phyloP scores from a whole-genome alignment of 2,113 vertebrate genomes.

The Centrocercus urophasianus region DNA sequence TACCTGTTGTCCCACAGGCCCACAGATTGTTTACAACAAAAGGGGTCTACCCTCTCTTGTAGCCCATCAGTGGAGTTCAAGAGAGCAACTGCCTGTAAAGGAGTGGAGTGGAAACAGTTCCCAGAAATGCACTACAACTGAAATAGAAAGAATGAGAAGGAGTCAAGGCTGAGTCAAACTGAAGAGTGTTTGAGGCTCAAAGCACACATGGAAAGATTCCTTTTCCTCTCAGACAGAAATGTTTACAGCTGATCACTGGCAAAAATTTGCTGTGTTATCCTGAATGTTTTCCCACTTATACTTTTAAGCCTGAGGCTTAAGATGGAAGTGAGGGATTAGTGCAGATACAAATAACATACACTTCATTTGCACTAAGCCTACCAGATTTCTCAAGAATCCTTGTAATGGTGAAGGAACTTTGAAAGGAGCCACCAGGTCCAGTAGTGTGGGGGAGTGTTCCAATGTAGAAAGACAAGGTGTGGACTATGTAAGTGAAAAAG shows the following conservation, averaged over 20 bases:
- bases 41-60: not conserved
- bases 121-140: not conserved
- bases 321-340: not conserved
- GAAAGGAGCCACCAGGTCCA: not conserved
- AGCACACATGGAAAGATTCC: not conserved
- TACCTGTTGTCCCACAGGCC: accelerated
- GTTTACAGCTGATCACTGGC: not conserved
- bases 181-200: not conserved
- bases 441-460: not conserved
- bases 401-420: not conserved
- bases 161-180: not conserved
- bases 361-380: not conserved
- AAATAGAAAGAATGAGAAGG: not conserved
- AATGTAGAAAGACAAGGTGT: not conserved
- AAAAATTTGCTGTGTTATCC: not conserved
- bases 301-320: not conserved
- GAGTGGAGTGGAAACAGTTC: not conserved
- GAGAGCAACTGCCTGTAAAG: not conserved
- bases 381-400: not conserved
- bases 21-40: not conserved
- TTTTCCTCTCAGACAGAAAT: not conserved
- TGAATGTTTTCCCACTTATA: not conserved
- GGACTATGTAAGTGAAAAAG: not conserved
- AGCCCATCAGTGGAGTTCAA: not conserved
- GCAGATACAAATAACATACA: not conserved